Evolutionary conservation across 2,113 vertebrate genomes (phyloP).

Genomic region (Xyliphius kryptos): DNA sequence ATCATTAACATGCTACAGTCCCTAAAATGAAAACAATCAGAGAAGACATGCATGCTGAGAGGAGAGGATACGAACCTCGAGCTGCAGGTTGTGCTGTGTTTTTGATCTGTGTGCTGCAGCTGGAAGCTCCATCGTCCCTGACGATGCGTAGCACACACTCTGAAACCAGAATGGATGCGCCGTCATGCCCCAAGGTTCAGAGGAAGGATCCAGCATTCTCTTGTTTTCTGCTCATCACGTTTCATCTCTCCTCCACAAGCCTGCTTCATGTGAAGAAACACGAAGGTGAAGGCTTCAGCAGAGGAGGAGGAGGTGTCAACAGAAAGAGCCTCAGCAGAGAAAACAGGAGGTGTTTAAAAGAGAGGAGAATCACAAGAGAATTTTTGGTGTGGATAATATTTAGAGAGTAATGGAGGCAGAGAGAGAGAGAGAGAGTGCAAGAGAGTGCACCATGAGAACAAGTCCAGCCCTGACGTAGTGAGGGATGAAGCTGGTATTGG

Average conservation of each 20-base stretch:
- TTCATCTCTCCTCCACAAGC: not conserved
- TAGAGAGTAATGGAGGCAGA: conserved; percentile 4
- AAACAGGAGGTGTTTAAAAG: conserved; percentile 5
- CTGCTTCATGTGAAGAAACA: conserved; percentile 22
- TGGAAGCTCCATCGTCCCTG: conserved; percentile 41
- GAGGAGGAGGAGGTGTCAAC: conserved; percentile 44
- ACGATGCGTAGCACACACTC: conserved; percentile 47
- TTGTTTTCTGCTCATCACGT: conserved; percentile 36
- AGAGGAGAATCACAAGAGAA: not conserved
- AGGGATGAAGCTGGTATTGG: conserved; percentile 42
- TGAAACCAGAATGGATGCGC: conserved; percentile 51
- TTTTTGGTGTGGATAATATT: conserved; percentile 9
- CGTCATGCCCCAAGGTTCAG: conserved; percentile 46
- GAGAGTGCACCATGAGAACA: conserved; percentile 59
- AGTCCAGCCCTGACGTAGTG: conserved; percentile 48
- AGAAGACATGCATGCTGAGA: conserved; percentile 6
- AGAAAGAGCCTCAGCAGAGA: conserved; percentile 18
- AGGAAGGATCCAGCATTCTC: conserved; percentile 34
- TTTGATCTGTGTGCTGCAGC: conserved; percentile 48
- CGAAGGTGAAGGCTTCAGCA: conserved; percentile 29
- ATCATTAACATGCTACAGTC: not conserved
- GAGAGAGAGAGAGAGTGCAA: conserved; percentile 22
- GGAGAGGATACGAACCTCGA: conserved; percentile 48
- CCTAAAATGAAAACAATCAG: not conserved
- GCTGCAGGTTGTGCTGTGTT: conserved; percentile 39